Evolutionary conservation across 2,888 invertebrate species (phyloP).

Genomic region (Ophion ventricosus): DNA sequence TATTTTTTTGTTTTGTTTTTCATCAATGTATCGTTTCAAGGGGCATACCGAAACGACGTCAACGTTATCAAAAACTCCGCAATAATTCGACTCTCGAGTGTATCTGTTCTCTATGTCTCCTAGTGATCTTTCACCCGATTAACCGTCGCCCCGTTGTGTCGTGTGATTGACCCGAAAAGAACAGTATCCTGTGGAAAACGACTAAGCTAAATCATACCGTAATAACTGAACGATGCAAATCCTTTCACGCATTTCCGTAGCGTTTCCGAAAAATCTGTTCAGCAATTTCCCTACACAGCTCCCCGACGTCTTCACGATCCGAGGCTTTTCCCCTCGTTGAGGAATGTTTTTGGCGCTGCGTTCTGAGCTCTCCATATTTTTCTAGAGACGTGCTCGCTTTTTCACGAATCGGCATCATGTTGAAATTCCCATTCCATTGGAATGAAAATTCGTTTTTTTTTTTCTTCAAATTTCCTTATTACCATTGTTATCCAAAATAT

Average conservation of each 20-base stretch:
- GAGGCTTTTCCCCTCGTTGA: not conserved
- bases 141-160: conserved; percentile 31
- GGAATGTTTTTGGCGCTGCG: not conserved
- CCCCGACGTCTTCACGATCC: not conserved
- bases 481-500: not conserved
- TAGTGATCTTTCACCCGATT: conserved; percentile 40
- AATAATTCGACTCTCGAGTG: conserved; percentile 17
- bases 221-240: not conserved
- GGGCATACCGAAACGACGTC: conserved; percentile 64
- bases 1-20: conserved; percentile 21
- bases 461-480: not conserved
- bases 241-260: not conserved
- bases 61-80: conserved; percentile 35
- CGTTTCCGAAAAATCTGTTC: not conserved
- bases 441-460: not conserved
- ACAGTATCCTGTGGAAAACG: conserved; percentile 46
- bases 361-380: not conserved
- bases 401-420: not conserved
- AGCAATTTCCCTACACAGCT: not conserved
- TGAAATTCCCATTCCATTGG: not conserved
- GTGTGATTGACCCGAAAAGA: conserved; percentile 18
- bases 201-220: conserved; percentile 13
- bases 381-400: not conserved
- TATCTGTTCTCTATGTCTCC: conserved; percentile 10
- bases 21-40: conserved; percentile 35